These are phyloP conservation scores for Stenodema calcarata DNA, from an alignment of 2,888 invertebrate species.

Conservation along the genomic window DNA sequence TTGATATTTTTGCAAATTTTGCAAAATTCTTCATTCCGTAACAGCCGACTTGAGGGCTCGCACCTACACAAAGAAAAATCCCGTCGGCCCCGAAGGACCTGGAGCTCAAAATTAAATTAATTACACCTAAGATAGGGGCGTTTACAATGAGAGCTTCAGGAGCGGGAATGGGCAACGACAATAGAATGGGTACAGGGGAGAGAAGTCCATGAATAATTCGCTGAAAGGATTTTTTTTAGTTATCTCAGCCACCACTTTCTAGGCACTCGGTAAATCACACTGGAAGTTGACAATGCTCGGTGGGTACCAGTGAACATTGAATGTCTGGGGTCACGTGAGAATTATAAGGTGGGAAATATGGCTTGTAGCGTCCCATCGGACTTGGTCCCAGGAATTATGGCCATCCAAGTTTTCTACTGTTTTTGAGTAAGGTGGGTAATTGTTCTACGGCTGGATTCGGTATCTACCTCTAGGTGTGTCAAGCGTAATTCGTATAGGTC, in stretches of 20 bases:
- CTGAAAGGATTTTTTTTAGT: not conserved
- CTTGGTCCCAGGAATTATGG: not conserved
- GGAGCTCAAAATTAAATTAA: constrained; percentile 21
- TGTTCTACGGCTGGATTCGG: not conserved
- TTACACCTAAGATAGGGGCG: not conserved
- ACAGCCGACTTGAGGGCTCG: not conserved
- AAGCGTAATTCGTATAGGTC: too few relatives aligned
- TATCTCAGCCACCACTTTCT: not conserved
- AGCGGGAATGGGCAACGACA: not conserved
- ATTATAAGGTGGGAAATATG: constrained; percentile 26
- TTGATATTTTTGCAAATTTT: too few relatives aligned
- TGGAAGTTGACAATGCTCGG: not conserved
- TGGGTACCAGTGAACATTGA: not conserved
- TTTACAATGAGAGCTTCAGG: constrained; percentile 19
- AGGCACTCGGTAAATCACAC: not conserved
- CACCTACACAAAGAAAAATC: not conserved
- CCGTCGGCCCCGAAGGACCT: not conserved
- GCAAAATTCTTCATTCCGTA: too few relatives aligned
- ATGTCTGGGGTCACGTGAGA: constrained; percentile 22
- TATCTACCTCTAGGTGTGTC: not conserved
- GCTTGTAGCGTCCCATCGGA: not conserved
- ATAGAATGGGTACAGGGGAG: not conserved
- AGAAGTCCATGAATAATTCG: not conserved
- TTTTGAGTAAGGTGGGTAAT: not conserved
- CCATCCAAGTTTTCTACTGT: not conserved